Evolutionary conservation across 2,113 vertebrate species (phyloP).

Genomic region (Varanus salvator): DNA sequence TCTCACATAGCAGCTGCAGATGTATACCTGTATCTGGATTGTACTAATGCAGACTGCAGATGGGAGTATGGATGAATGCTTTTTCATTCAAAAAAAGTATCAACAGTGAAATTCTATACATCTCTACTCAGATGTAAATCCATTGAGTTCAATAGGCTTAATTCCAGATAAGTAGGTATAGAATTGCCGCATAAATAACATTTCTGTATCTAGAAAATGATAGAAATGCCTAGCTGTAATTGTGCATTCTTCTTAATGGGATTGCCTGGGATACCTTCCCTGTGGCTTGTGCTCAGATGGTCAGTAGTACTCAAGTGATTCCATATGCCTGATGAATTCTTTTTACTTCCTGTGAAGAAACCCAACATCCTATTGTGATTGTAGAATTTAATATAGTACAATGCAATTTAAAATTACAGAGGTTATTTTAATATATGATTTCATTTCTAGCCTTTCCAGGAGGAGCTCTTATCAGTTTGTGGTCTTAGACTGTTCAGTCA

Average conservation of each 20-base stretch:
- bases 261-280: background rate
- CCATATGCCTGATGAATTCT: background rate
- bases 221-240: background rate
- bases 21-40: background rate
- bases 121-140: no score
- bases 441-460: conserved; percentile 52
- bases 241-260: background rate
- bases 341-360: conserved; percentile 3
- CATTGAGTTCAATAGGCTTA: no score
- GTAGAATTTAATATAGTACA: conserved; percentile 57
- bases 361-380: conserved; percentile 24
- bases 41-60: background rate
- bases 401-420: conserved; percentile 42
- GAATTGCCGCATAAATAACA: background rate
- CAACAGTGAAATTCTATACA: no score
- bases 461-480: accelerated
- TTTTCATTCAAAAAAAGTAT: background rate
- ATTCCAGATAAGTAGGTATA: no score
- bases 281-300: background rate
- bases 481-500: no score
- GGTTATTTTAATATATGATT: conserved; percentile 50
- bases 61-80: background rate
- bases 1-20: background rate
- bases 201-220: background rate
- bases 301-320: background rate